Conservation (phyloP, 2,888 invertebrate genomes). For the Temnothorax rugatulus region DNA sequence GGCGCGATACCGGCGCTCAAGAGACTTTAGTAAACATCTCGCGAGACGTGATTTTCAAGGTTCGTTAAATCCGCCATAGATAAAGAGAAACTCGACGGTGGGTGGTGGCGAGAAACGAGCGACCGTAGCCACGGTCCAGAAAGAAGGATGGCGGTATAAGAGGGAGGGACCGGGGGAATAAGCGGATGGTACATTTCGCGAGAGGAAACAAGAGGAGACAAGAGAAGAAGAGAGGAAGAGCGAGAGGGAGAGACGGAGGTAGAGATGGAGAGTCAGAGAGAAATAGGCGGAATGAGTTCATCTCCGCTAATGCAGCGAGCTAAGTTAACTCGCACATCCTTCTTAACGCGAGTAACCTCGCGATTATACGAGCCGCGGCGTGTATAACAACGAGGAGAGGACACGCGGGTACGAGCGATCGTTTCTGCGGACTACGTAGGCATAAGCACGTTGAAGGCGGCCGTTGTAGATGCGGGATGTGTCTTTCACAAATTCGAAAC, state of each 20-base stretch:
- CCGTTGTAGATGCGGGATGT: not conserved
- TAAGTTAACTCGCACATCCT: slow-evolving; percentile 86
- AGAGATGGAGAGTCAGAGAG: slow-evolving; percentile 64
- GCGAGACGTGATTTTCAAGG: slow-evolving; percentile 73
- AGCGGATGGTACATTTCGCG: slow-evolving; percentile 56
- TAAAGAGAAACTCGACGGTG: slow-evolving; percentile 43
- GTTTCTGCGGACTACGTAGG: slow-evolving; percentile 15
- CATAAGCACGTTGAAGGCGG: slow-evolving; percentile 12
- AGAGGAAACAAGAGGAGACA: slow-evolving; percentile 30
- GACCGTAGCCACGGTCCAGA: slow-evolving; percentile 49
- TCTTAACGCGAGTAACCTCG: slow-evolving; percentile 82
- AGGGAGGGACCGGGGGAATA: not conserved
- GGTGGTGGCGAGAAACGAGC: slow-evolving; percentile 57
- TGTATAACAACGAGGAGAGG: slow-evolving; percentile 54
- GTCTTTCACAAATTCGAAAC: slow-evolving; percentile 22
- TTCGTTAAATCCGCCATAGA: slow-evolving; percentile 70
- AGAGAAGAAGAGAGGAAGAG: slow-evolving; percentile 39
- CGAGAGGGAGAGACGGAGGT: slow-evolving; percentile 30
- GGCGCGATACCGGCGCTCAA: slow-evolving; percentile 14
- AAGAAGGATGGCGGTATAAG: slow-evolving; percentile 41
- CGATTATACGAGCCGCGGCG: slow-evolving; percentile 72
- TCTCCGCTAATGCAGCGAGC: slow-evolving; percentile 84
- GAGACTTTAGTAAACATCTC: slow-evolving; percentile 69
- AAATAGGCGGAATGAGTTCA: slow-evolving; percentile 83
- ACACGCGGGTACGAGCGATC: slow-evolving; percentile 32